Evolutionary conservation across 2,113 vertebrate species (phyloP).

Genomic region (Marmota flaviventris): DNA sequence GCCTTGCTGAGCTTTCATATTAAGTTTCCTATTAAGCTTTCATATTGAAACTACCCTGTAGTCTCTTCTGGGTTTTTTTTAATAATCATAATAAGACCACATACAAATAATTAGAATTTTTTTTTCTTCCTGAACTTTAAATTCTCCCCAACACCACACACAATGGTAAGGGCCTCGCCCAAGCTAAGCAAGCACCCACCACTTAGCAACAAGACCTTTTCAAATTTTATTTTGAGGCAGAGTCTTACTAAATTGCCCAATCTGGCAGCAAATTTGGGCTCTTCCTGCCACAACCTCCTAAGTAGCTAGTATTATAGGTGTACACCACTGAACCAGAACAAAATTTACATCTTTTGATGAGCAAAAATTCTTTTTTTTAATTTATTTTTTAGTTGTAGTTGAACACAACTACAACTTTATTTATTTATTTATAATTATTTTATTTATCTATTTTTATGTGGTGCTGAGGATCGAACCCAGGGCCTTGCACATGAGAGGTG

Average conservation of each 20-base stretch:
- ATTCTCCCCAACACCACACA: neutral
- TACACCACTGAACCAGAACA: neutral
- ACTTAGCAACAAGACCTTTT: neutral
- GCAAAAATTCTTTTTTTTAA: neutral
- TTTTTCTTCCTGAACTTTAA: neutral
- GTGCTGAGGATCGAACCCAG: too few relatives aligned
- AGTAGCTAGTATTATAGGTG: neutral
- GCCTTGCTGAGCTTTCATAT: neutral
- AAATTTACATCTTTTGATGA: neutral
- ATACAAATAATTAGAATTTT: neutral
- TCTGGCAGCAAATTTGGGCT: neutral
- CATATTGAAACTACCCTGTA: neutral
- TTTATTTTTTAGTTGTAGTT: too few relatives aligned
- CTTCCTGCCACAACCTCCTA: neutral
- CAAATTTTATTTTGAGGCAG: neutral
- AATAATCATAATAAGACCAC: neutral
- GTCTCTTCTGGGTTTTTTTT: neutral
- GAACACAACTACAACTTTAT: too few relatives aligned
- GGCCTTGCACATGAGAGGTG: too few relatives aligned
- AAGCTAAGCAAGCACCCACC: neutral
- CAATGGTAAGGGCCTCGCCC: neutral
- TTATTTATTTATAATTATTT: too few relatives aligned
- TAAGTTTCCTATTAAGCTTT: neutral
- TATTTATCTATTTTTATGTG: too few relatives aligned
- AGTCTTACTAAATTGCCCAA: neutral